phyloP scores from a whole-genome alignment of 2,888 invertebrate species.

The Ophion ellenae region DNA sequence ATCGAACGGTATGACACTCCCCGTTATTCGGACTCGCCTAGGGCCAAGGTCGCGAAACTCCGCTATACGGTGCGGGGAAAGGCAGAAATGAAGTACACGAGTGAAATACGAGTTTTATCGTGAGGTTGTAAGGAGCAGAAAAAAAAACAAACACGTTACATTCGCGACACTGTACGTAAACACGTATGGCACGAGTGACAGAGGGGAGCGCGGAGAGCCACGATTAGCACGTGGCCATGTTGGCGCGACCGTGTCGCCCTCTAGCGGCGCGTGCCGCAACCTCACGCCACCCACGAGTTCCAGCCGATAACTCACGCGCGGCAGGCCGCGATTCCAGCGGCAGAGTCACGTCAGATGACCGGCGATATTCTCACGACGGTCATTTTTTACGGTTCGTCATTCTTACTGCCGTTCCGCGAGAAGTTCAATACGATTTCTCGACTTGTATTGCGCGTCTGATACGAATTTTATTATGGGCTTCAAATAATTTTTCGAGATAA shows the following conservation, averaged over 20 bases:
- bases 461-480: no score
- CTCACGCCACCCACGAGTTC: constrained; percentile 30
- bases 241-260: constrained; percentile 75
- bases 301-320: constrained; percentile 72
- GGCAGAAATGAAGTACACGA: neutral
- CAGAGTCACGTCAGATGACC: neutral
- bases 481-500: no score
- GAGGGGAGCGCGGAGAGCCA: constrained; percentile 47
- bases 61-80: constrained; percentile 1
- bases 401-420: no score
- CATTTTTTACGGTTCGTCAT: no score
- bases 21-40: constrained; percentile 35
- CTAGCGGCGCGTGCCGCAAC: constrained; percentile 58
- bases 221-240: constrained; percentile 81
- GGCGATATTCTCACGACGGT: no score
- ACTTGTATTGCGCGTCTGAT: no score
- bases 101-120: constrained; percentile 7
- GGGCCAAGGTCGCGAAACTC: constrained; percentile 44
- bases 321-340: constrained; percentile 47
- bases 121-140: constrained; percentile 12
- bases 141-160: neutral
- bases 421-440: no score
- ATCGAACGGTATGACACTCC: constrained; percentile 45
- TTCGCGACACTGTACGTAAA: constrained; percentile 60
- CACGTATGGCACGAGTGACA: constrained; percentile 46